Evolutionary conservation across 2,797 vertebrate species (phyloP), one percentile per base, ranked within the genome.

Genomic region (Chaetophractus vellerosus): DNA sequence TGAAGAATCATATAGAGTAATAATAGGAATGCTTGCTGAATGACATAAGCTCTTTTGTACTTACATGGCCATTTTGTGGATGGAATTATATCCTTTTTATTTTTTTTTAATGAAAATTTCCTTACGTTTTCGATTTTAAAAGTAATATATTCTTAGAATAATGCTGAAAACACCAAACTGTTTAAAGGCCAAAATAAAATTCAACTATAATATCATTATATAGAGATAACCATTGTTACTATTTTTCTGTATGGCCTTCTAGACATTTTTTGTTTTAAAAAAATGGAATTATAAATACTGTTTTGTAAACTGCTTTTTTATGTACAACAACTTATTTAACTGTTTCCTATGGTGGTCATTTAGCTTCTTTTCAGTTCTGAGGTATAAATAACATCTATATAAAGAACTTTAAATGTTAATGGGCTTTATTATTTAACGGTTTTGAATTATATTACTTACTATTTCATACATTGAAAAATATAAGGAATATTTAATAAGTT

Each of bases 181-280:
- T 87, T 21, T 87, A 95, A 80, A 76, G 18, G 3, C 76, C 16
- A 96, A 93, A 94, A 59, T 69, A 84, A 96, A 82, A 93, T 26
- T 82, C 21, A 95, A 71, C 28, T 90, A 7, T 63, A 82, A 82
- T 83, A 41, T 57, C 5, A 74, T 91, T 86, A 72, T 68, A 3
- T 81, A 75, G 57, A 69, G 7, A n/a, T 75, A 75, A 61, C 18
- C 59, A 31, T 79, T 79, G 33, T 81, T 86, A 86, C n/a, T 50
- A 16, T 41, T 81, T 71, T 71, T 61, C 61, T 31, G 64, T 68
- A 16, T 86, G 57, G 74, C 75, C 15, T 9, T 80, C 3, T 15
- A 74, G 33, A 68, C 23, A 74, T 88, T 68, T 38, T 69, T 41
- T 61, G 23, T 66, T 78, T 79, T 85, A 55, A 4, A 63, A 81